Base-by-base conservation (phyloP, 2,797 vertebrate species). In the Xenentodon cancila region DNA sequence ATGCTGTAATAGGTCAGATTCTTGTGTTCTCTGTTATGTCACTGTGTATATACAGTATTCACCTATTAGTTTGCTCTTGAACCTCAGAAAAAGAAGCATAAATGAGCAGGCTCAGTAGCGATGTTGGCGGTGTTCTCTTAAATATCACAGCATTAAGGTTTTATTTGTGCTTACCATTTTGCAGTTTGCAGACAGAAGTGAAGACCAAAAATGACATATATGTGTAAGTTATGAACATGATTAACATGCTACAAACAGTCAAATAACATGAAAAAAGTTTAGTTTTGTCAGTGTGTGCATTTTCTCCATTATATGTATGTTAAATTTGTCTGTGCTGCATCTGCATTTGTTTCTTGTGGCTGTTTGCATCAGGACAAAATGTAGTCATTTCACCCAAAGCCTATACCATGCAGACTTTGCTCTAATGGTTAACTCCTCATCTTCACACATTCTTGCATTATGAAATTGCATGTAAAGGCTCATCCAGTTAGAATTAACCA, bases 1-100 rank as follows among this genome's bases (percentile, higher is more conserved):
- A 92, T 59, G 85, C 93, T 61, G 86, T 90, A 43, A 93, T 92
- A 92, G 95, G 95, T 96, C 92, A 91, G 85, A 71, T 53, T 56
- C 21, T 60, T 49, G 37, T 70, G 3, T 73, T 64, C 27, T 57
- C 44, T 54, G 4, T 53, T 22, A 11, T 21, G 4, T 37, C 16
- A 20, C 22, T 44, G 21, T 55, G 7, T 42, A 20, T 21, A 7
- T 18, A 46, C 11, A 19, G 5, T 25, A 25, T 25, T 3, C 5
- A 25, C 19, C 56, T 37, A 13, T 37, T 37, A 37, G 34, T 11
- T 13, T 37, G 1, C 34, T 13, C 34, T 37, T 12, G 34, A 37
- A 37, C 9, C 11, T 37, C 34, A 37, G 45, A 51, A 30, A 37
- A 58, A 18, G 40, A 21, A 51, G 25, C 22, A 7, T 12, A 7